Evolutionary conservation across 2,888 invertebrate species (phyloP), one percentile per base, ranked within the genome.

Genomic region (Thyatira batis): DNA sequence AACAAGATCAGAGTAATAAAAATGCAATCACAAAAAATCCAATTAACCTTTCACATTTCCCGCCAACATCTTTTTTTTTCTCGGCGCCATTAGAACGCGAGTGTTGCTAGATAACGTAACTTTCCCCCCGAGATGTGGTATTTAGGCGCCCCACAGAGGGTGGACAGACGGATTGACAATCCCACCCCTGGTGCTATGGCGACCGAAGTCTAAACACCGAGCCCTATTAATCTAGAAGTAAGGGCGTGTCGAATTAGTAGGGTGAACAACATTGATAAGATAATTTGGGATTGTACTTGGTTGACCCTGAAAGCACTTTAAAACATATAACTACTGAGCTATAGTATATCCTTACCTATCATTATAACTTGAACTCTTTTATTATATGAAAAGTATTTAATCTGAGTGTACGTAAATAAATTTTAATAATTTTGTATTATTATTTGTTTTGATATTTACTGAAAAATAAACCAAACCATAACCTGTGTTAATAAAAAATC

Each of bases 41-140:
- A 75, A 78, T 78, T 74, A 71, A 62, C 58, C 54, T 52, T 49
- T 77, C 76, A 78, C 82, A 78, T 82, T 71, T 82, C 66, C 59
- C 60, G 63, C 53, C 58, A 65, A 67, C 58, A 69, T 66, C 62
- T 71, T 59, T 62, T 75, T 72, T 73, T 75, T 79, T 71, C 71
- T 73, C 69, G 68, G 46, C 52, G 54, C 52, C 67, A 69, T 70
- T 57, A 55, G 76, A 78, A 77, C 72, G 72, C 58, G 73, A 79
- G 74, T 80, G 80, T 78, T 82, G 76, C 75, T 80, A 85, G 87
- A 83, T 85, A 81, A 81, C 61, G 65, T 72, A 83, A 84, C 65
- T 69, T 80, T 67, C 79, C 90, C 89, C 90, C 63, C 59, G 90
- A 89, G 90, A 90, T 89, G 89, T 89, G 89, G 84, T 79, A 89